Percentiles rank a stretch among this genome's conserved stretches.
These are phyloP conservation scores for Clusia tigrina DNA, from an alignment of 2,888 invertebrate species.

Conservation along the genomic window DNA sequence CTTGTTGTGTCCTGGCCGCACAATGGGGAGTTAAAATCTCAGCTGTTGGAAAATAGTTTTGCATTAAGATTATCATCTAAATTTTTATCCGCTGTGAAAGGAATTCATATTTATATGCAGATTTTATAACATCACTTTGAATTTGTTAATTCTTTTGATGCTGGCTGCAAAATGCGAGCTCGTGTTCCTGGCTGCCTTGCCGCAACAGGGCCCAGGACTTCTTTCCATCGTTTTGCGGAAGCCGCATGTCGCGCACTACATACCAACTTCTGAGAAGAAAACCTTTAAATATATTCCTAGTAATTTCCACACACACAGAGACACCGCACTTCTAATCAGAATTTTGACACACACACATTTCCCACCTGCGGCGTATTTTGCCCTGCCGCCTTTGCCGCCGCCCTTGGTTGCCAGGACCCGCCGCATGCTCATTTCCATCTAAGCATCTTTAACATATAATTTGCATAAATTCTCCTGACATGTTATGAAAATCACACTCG, in stretches of 20 bases:
- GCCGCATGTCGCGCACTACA: too few relatives aligned
- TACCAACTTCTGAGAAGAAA: too few relatives aligned
- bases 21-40: constrained; percentile 6
- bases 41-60: constrained; percentile 4
- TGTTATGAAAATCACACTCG: constrained; percentile 59
- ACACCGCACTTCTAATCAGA: background rate
- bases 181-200: too few relatives aligned
- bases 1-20: background rate
- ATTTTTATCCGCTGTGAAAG: background rate
- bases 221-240: too few relatives aligned
- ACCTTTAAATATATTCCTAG: background rate
- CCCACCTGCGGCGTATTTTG: background rate
- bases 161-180: too few relatives aligned
- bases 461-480: constrained; percentile 61
- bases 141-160: background rate
- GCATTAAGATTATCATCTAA: constrained; percentile 4
- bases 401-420: background rate
- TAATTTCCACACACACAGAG: background rate
- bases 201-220: too few relatives aligned
- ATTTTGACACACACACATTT: background rate
- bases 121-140: background rate
- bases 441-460: constrained; percentile 60
- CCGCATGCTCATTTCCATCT: constrained; percentile 58
- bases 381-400: background rate
- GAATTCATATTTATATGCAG: constrained; percentile 10